Conservation (phyloP, 2,113 vertebrate genomes). For the Ceyx cyanopectus region DNA sequence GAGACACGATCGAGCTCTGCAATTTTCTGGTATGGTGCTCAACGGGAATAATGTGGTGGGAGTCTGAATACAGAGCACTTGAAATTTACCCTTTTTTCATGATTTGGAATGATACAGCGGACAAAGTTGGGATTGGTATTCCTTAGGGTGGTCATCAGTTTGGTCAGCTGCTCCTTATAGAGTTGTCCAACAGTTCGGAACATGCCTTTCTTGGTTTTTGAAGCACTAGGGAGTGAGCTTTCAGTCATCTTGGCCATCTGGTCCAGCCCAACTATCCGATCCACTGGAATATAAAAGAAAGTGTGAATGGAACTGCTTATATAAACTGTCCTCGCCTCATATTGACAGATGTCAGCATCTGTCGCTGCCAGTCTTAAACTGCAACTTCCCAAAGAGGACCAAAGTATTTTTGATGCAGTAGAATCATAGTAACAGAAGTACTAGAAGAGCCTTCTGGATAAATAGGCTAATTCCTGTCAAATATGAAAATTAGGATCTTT, state of each 20-base stretch:
- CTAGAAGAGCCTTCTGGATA: neutral
- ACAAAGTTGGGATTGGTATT: slow-evolving; percentile 98
- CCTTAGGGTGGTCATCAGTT: slow-evolving; percentile 95
- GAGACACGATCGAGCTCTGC: neutral
- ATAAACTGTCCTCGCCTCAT: neutral
- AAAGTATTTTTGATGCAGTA: neutral
- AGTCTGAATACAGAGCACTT: neutral
- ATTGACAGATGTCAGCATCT: neutral
- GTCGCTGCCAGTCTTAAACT: neutral
- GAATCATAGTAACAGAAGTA: neutral
- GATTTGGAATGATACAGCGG: slow-evolving; percentile 98
- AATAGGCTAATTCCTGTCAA: neutral
- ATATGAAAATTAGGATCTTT: neutral
- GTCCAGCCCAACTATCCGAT: slow-evolving; percentile 95
- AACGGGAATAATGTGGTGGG: neutral
- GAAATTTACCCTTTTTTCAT: slow-evolving; percentile 90
- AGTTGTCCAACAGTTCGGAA: slow-evolving; percentile 97
- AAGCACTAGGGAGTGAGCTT: slow-evolving; percentile 86
- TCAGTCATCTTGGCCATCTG: slow-evolving; percentile 96
- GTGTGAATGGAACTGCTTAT: neutral
- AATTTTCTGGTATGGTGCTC: neutral
- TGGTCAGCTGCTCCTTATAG: slow-evolving; percentile 95
- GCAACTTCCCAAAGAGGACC: neutral
- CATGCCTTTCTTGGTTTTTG: slow-evolving; percentile 98
- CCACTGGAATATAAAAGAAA: slow-evolving; percentile 75